Base-by-base conservation (phyloP, 53 echinoderm and acorn worm genomes). In the Patiria pectinifera region DNA sequence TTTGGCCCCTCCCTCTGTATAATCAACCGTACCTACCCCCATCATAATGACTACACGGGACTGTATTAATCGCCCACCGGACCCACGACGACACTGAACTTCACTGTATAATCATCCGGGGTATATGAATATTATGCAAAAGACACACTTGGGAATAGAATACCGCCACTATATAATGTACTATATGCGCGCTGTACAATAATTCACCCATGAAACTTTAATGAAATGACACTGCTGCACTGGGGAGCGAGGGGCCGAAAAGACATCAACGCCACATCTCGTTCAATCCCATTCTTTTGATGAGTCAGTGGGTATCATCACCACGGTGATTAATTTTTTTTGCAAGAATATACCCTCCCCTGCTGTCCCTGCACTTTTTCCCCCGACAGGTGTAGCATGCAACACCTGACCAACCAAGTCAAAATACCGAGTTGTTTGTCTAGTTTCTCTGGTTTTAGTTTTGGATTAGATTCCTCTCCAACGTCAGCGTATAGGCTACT, bases 161-260 rank as follows among this genome's bases (percentile, higher is more conserved):
- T 11, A 70, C 25, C 72, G 23, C 86, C 70, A 60, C 43, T 1
- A 3, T 18, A 14, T 66, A 21, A 11, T 14, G 45, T 61, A 83
- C 58, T 69, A 21, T 83, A 43, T 69, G 16, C 59, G 11, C 69
- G 43, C 69, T 23, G 62, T 22, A 43, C 47, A 69, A 82, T 82
- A 82, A 82, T 82, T 82, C 82, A 87, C 24, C 77, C 2, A 87
- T 87, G 76, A 58, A 87, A 59, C 4, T 76, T 78, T 87, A 78
- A 87, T 87, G 87, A 16, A 61, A 76, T 62, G 87, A 87, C 87
- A 77, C 43, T 35, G 60, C 48, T 53, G 78, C 15, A 59, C 48
- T 71, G 59, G 53, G 53, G 53, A 48, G 26, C 46, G 74, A 59
- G 87, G 78, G 53, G 21, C 44, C n/a, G 78, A 71, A 44, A 71